These are phyloP conservation scores for Micrasema longulum DNA, from an alignment of 1,140 invertebrate genomes.

Conservation along the genomic window DNA sequence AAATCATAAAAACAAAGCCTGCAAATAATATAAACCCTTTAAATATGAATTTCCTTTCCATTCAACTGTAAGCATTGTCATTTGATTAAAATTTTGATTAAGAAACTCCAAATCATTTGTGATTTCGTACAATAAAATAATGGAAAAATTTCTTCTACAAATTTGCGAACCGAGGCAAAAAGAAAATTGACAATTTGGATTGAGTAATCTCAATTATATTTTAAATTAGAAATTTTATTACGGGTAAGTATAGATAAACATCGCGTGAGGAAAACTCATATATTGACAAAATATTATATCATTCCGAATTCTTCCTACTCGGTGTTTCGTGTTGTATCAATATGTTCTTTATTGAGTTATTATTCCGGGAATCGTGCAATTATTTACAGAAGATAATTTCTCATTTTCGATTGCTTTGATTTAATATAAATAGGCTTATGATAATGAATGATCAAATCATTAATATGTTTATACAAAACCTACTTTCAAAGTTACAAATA, in stretches of 20 bases:
- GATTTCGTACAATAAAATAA: slow-evolving; percentile 15
- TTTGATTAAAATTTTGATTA: slow-evolving; percentile 33
- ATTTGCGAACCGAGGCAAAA: slow-evolving; percentile 6
- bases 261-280: slow-evolving; percentile 16
- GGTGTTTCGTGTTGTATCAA: slow-evolving; percentile 5
- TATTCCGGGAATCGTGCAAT: too few relatives aligned
- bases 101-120: slow-evolving; percentile 18
- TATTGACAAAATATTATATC: slow-evolving; percentile 4
- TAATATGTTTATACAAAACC: too few relatives aligned
- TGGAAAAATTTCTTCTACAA: slow-evolving; percentile 10
- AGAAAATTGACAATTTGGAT: slow-evolving; percentile 32
- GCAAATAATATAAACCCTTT: neutral
- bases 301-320: slow-evolving; percentile 15
- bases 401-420: too few relatives aligned
- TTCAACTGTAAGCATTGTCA: slow-evolving; percentile 7
- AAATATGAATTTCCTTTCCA: slow-evolving; percentile 8
- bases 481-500: too few relatives aligned
- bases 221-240: slow-evolving; percentile 38
- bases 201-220: slow-evolving; percentile 34
- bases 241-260: slow-evolving; percentile 22
- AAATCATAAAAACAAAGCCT: too few relatives aligned
- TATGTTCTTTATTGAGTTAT: too few relatives aligned
- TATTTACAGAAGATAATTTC: too few relatives aligned
- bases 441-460: too few relatives aligned
- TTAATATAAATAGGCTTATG: too few relatives aligned